Evolutionary conservation across 1,140 invertebrate species (phyloP).

Genomic region (Trigoniulus corallinus): DNA sequence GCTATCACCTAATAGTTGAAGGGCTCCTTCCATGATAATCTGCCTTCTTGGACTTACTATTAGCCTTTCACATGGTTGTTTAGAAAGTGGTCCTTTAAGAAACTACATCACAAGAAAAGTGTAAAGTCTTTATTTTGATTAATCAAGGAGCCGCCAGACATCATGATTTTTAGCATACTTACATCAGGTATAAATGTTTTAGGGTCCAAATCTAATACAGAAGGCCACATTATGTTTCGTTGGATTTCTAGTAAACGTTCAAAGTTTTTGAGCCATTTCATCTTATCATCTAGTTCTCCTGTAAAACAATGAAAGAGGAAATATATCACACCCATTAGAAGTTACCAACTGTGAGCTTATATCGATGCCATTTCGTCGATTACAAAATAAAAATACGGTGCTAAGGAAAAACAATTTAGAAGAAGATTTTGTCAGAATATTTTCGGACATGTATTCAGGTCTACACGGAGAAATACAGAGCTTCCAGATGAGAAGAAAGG

Average conservation of each 20-base stretch:
- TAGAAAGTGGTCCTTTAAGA: constrained; percentile 34
- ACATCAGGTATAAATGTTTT: constrained; percentile 46
- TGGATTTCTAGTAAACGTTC: constrained; percentile 50
- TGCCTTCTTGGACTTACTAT: constrained; percentile 42
- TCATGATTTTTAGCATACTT: constrained; percentile 11
- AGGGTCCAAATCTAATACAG: constrained; percentile 44
- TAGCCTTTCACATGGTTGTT: constrained; percentile 50
- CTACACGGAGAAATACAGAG: too few species aligned
- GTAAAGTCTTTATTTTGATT: not conserved
- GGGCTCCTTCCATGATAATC: constrained; percentile 42
- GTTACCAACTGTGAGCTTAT: too few species aligned
- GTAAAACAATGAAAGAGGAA: constrained; percentile 9
- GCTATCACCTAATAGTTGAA: constrained; percentile 34
- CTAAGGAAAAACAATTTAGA: too few species aligned
- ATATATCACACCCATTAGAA: not conserved
- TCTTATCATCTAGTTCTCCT: constrained; percentile 52
- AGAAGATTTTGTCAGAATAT: too few species aligned
- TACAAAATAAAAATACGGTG: too few species aligned
- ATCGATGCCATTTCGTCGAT: too few species aligned
- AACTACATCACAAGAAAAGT: constrained; percentile 24
- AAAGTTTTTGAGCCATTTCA: constrained; percentile 55
- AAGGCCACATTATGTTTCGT: constrained; percentile 45
- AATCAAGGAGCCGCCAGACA: not conserved
- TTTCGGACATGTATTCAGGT: too few species aligned
- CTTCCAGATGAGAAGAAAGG: too few species aligned